Base-by-base conservation (phyloP, 2,113 vertebrate genomes). In the Anolis carolinensis region DNA sequence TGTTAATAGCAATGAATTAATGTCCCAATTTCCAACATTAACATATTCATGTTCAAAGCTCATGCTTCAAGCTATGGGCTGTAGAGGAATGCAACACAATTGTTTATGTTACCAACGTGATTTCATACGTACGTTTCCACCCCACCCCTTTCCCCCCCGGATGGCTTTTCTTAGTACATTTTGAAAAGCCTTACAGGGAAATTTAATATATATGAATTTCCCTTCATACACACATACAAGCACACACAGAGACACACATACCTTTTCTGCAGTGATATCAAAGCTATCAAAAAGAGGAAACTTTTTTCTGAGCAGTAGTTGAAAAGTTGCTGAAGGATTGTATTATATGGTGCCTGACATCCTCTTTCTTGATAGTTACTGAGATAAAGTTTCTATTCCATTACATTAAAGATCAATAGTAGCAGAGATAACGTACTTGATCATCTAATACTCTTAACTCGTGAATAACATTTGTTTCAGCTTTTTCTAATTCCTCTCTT, bases 391-490 rank as follows among this genome's bases (percentile, higher is more conserved):
- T 89, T 89, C 32, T 86, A 16, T 91, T 93, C 80, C 36, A 79
- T 89, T 89, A 72, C 59, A 67, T 78, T 86, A 87, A 87, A 88
- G 48, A 89, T 21, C 87, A 25, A 55, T 74, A 44, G 50, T 75
- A 90, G 16, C 34, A 86, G 14, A 87, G 79, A 88, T 75, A 68
- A 91, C n/a, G 11, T 73, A 88, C 48, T 87, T 85, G 83, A 71
- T 89, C 86, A 72, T 7, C 80, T 93, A 93, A 91, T 86, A 32
- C 82, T 88, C 90, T 89, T 92, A 91, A 91, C 82, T 87, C 32
- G 39, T 34, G 76, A 90, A 87, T 27, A 90, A 78, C 85, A 93
- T 72, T 72, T 90, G 72, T 81, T 92, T 86, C 80, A 90, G 85
- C 85, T 90, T 74, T 92, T 48, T 1, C 10, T 89, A 91, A 90